A percentile compares a stretch with the other conserved stretches of the same genome.
Conservation (phyloP, 1,140 invertebrate species). For the Drosophila orosa region DNA sequence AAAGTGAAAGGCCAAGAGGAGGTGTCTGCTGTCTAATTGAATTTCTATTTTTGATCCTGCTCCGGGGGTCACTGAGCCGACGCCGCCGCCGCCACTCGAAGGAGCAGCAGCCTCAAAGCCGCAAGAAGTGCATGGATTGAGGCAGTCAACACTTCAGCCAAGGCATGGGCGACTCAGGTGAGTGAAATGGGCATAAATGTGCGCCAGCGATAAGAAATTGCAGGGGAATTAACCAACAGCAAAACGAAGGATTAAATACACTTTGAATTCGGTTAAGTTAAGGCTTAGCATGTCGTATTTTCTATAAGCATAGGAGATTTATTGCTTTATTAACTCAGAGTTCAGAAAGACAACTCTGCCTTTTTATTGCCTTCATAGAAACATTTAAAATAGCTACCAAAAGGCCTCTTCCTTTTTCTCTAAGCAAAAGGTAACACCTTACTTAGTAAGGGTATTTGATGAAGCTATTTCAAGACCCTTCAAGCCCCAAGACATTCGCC, state of each 20-base stretch:
- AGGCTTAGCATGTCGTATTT: fast-evolving
- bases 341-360: too few species aligned
- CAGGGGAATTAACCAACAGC: background rate
- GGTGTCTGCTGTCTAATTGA: conserved; percentile 57
- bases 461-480: conserved; percentile 35
- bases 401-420: background rate
- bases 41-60: conserved; percentile 71
- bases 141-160: conserved; percentile 16
- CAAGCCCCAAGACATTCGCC: conserved; percentile 20
- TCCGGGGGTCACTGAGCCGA: conserved; percentile 49
- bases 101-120: conserved; percentile 35
- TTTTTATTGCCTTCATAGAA: background rate
- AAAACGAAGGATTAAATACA: background rate
- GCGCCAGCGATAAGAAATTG: background rate
- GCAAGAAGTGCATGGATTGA: conserved; percentile 28
- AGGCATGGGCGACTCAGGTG: conserved; percentile 70
- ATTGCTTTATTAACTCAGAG: background rate
- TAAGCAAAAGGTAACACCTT: background rate
- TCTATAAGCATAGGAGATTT: background rate
- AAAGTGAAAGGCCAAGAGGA: conserved; percentile 68
- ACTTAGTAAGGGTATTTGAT: conserved; percentile 10
- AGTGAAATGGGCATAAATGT: conserved; percentile 59
- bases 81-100: conserved; percentile 14
- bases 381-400: background rate
- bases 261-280: background rate